These are phyloP conservation scores for Pipra filicauda DNA, from an alignment of 2,113 vertebrate species.

Conservation along the genomic window DNA sequence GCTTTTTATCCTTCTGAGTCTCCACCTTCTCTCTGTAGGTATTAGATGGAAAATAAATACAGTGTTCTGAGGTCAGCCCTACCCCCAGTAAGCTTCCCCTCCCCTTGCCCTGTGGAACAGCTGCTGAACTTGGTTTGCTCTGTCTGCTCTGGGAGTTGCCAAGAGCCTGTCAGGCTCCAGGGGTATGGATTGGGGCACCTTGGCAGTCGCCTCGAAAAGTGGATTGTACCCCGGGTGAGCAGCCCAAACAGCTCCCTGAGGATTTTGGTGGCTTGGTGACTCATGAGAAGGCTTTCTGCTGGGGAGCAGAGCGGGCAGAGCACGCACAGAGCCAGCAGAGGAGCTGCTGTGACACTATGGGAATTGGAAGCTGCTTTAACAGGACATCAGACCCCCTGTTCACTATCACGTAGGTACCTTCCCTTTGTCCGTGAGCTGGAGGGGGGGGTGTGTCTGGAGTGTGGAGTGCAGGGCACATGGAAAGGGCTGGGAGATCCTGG, in stretches of 20 bases:
- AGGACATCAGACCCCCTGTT: slow-evolving; percentile 84
- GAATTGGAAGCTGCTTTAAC: slow-evolving; percentile 88
- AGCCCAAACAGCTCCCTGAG: neutral
- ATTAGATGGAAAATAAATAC: slow-evolving; percentile 45
- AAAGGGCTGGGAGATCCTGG: neutral
- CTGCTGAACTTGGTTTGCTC: neutral
- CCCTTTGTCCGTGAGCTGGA: neutral
- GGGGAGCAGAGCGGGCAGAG: neutral
- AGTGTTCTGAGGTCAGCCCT: slow-evolving; percentile 11
- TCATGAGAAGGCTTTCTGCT: neutral
- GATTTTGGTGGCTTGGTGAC: neutral
- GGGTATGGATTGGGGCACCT: neutral
- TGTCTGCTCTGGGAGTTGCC: neutral
- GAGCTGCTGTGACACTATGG: slow-evolving; percentile 66
- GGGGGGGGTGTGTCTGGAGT: rapidly evolving
- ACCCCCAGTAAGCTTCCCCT: neutral
- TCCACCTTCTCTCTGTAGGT: slow-evolving; percentile 9
- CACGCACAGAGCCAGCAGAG: neutral
- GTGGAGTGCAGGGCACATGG: neutral
- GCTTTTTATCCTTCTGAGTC: slow-evolving; percentile 46
- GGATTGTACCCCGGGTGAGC: neutral
- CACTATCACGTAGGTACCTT: slow-evolving; percentile 80
- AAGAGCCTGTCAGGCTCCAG: neutral
- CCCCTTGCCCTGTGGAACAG: neutral
- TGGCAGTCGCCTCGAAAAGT: neutral